These are phyloP conservation scores for Diabrotica balteata DNA, from an alignment of 2,888 invertebrate species.

Conservation along the genomic window DNA sequence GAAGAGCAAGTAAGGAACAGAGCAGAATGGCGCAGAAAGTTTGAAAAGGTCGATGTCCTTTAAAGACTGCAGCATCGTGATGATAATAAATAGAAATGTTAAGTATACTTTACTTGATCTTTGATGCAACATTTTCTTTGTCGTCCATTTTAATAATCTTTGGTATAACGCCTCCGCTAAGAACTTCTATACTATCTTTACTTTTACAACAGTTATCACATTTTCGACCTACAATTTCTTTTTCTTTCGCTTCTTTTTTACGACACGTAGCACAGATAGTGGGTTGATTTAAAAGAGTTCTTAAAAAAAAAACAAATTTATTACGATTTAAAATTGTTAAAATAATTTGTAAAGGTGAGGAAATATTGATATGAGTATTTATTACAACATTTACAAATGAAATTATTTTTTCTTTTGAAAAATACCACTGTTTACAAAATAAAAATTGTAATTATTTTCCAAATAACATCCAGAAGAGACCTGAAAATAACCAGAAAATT, in stretches of 20 bases:
- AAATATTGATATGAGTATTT: too few relatives aligned
- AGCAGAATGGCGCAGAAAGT: too few relatives aligned
- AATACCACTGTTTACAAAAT: too few relatives aligned
- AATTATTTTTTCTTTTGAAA: too few relatives aligned
- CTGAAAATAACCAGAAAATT: too few relatives aligned
- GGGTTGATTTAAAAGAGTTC: conserved; percentile 7
- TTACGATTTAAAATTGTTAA: too few relatives aligned
- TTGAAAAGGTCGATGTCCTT: too few relatives aligned
- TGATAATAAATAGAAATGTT: background rate
- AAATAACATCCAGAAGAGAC: too few relatives aligned
- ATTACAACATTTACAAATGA: too few relatives aligned
- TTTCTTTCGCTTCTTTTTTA: background rate
- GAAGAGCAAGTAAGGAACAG: too few relatives aligned
- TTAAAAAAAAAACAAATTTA: background rate
- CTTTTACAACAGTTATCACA: conserved; percentile 6
- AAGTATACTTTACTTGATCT: conserved; percentile 3
- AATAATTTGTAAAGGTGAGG: background rate
- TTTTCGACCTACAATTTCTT: background rate
- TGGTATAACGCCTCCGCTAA: background rate
- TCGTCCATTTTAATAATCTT: background rate
- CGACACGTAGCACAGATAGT: conserved; percentile 12
- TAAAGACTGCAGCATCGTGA: too few relatives aligned
- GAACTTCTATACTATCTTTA: conserved; percentile 4
- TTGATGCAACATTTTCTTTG: background rate
- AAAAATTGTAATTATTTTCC: too few relatives aligned